Conservation (phyloP, 2,888 invertebrate genomes). For the Ormyrus thymus region DNA sequence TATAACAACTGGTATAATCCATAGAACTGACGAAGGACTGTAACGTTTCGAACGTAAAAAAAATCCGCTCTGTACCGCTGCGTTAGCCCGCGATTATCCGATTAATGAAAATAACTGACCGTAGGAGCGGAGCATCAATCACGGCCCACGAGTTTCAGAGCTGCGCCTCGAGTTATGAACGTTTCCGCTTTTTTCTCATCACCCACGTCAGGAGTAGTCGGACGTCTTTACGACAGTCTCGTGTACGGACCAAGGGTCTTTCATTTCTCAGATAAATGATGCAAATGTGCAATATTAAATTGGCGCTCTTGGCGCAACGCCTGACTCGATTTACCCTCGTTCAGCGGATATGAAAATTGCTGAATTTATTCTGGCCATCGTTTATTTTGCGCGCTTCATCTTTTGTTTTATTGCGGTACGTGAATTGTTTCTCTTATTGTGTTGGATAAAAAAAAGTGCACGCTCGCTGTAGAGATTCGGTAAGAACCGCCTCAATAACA, state of each 20-base stretch:
- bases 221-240: background rate
- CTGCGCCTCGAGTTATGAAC: slow-evolving; percentile 7
- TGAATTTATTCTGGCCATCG: slow-evolving; percentile 11
- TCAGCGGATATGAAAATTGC: slow-evolving; percentile 21
- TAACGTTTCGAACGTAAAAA: too few relatives aligned
- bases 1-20: too few relatives aligned
- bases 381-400: background rate
- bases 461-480: too few relatives aligned
- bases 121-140: slow-evolving; percentile 12
- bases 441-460: too few relatives aligned
- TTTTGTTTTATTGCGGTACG: too few relatives aligned
- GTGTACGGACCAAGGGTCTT: background rate
- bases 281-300: slow-evolving; percentile 21
- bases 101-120: slow-evolving; percentile 24
- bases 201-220: background rate
- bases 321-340: background rate
- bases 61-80: background rate
- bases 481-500: too few relatives aligned
- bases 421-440: too few relatives aligned
- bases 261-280: slow-evolving; percentile 10
- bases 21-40: too few relatives aligned
- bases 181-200: slow-evolving; percentile 24
- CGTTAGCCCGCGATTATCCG: slow-evolving; percentile 2
- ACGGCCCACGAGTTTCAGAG: background rate
- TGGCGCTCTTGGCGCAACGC: background rate